These are phyloP conservation scores for Naso thynnoides DNA, from an alignment of 2,797 vertebrate species.

Conservation along the genomic window DNA sequence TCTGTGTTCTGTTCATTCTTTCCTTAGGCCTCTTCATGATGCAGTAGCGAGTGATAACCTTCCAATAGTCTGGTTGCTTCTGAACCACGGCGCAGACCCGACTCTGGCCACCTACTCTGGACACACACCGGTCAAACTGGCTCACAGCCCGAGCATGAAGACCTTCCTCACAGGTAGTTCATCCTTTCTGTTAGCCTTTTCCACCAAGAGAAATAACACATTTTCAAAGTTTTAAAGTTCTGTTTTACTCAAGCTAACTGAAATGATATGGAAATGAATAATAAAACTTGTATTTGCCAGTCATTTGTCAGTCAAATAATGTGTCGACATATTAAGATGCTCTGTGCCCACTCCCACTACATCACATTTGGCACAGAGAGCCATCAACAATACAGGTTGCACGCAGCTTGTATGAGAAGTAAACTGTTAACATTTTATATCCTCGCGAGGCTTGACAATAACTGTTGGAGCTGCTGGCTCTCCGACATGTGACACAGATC, in stretches of 20 bases:
- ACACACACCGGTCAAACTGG: slow-evolving; percentile 95
- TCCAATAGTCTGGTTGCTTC: slow-evolving; percentile 94
- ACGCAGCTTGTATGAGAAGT: neutral
- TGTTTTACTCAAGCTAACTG: slow-evolving; percentile 7
- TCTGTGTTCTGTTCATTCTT: neutral
- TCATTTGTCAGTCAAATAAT: slow-evolving; percentile 15
- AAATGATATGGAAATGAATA: slow-evolving; percentile 35
- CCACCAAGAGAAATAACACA: neutral
- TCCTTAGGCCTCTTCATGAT: slow-evolving; percentile 93
- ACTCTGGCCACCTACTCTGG: slow-evolving; percentile 98
- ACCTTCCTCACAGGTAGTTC: slow-evolving; percentile 91
- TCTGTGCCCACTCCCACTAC: slow-evolving; percentile 14
- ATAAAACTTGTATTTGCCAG: slow-evolving; percentile 18
- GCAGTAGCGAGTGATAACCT: slow-evolving; percentile 97
- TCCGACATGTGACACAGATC: neutral
- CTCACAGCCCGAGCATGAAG: slow-evolving; percentile 95
- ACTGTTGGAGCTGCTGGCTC: neutral
- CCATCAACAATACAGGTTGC: neutral
- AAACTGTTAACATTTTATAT: neutral
- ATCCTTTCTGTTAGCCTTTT: neutral
- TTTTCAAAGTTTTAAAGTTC: neutral
- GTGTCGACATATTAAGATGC: slow-evolving; percentile 28
- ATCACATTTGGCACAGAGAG: slow-evolving; percentile 20
- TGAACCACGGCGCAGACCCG: slow-evolving; percentile 97
- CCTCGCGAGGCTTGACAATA: neutral